Evolutionary conservation across 1,140 invertebrate genomes (phyloP), one percentile per base, ranked within the genome.

Genomic region (Formica exsecta): DNA sequence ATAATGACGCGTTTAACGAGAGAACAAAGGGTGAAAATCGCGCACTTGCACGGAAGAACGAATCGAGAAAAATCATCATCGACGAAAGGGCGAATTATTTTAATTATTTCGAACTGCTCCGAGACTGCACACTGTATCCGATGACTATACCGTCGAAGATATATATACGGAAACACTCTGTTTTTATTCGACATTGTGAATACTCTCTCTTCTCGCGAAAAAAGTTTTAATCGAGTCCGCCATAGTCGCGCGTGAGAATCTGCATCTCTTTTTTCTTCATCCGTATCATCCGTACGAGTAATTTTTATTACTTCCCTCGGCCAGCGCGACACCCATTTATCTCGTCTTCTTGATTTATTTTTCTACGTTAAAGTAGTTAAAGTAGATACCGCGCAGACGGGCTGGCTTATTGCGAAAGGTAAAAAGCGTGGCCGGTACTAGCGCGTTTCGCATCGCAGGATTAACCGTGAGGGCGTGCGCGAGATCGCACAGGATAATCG

Each of bases 261-360:
- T 22, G 48, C 44, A 59, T 59, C 25, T 44, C 13, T 59, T 71
- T 73, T 41, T 59, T 8, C 41, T 22, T 25, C 22, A 36, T 8
- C 64, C n/a, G 6, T n/a, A n/a, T n/a, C n/a, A n/a, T n/a, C n/a
- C n/a, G n/a, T n/a, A n/a, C n/a, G n/a, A n/a, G 68, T 74, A 74
- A 83, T 83, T 83, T 61, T 83, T 83, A 83, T 44, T 32, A 32
- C 41, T 62, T 61, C 54, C 29, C 68, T 48, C 65, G 16, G 36
- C 32, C 38, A 61, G 25, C 68, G 38, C 68, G 38, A 74, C 79
- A 74, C 9, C 38, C 79, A 83, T 83, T 83, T 74, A 83, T 83
- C 68, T 80, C 77, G 36, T 48, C 65, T 80, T 80, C 64, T 62
- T 62, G 79, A 83, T 83, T 83, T 83, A 83, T 83, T 54, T 83